Conservation (phyloP, 2,113 vertebrate genomes). For the Barbus barbus region DNA sequence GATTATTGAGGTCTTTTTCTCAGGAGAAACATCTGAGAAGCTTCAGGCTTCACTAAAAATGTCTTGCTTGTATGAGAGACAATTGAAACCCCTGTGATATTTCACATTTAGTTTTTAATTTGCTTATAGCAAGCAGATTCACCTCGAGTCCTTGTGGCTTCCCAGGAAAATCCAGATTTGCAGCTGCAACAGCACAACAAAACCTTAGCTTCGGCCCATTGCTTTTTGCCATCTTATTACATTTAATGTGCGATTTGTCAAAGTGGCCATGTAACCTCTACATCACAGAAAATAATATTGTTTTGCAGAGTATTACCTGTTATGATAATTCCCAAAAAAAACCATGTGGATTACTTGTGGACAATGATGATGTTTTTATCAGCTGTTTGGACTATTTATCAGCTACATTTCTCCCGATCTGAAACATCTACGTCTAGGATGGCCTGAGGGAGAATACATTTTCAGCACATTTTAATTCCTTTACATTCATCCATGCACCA, state of each 20-base stretch:
- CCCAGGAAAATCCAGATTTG: conserved; percentile 47
- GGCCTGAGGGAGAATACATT: too few species aligned
- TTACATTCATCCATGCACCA: not conserved
- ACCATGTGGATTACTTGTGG: too few species aligned
- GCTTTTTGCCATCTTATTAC: not conserved
- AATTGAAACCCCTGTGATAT: not conserved
- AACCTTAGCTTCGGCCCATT: not conserved
- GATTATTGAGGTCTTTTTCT: too few species aligned
- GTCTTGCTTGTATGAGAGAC: not conserved
- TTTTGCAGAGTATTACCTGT: not conserved
- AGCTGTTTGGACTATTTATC: too few species aligned
- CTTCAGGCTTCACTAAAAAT: too few species aligned
- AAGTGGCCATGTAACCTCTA: not conserved
- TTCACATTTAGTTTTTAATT: not conserved
- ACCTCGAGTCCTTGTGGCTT: conserved; percentile 38
- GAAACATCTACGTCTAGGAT: too few species aligned
- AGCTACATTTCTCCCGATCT: too few species aligned
- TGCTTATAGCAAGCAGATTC: conserved; percentile 31
- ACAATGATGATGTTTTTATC: too few species aligned
- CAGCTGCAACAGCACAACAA: conserved; percentile 7
- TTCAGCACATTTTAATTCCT: too few species aligned
- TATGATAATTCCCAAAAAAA: not conserved
- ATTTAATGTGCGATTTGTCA: not conserved
- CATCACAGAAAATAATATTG: not conserved
- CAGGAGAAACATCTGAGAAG: too few species aligned